Percentiles rank a stretch among this genome's conserved stretches.
phyloP scores from a whole-genome alignment of 2,113 vertebrate species.

The Syrmaticus mikado region DNA sequence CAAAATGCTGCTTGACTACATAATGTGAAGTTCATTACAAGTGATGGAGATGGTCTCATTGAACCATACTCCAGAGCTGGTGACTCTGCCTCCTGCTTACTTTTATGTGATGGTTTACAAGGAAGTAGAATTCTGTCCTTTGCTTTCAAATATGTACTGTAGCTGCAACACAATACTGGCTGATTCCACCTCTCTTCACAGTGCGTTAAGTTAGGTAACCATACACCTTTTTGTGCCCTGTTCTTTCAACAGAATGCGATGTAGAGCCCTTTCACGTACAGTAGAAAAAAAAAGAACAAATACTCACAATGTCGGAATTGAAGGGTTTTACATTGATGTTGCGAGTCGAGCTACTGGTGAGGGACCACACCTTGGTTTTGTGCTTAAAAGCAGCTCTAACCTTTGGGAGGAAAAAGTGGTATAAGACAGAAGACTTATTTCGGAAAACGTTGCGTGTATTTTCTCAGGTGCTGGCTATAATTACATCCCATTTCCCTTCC shows the following conservation, averaged over 20 bases:
- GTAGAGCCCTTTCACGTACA: not conserved
- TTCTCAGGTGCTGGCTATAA: not conserved
- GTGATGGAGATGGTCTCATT: accelerated
- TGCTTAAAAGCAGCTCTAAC: constrained; percentile 98
- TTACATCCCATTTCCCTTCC: not conserved
- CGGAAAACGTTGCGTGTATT: not conserved
- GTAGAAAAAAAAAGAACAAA: accelerated
- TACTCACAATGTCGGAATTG: constrained; percentile 94
- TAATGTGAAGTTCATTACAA: not conserved
- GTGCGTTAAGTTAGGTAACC: not conserved
- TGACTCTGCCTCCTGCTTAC: not conserved
- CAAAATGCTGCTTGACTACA: not conserved
- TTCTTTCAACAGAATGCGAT: not conserved
- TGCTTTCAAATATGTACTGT: not conserved
- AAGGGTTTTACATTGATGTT: constrained; percentile 90
- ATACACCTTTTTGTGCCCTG: not conserved
- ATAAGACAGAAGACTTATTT: not conserved
- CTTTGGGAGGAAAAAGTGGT: constrained; percentile 65
- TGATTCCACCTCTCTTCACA: not conserved
- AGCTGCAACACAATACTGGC: not conserved
- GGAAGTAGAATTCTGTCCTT: not conserved
- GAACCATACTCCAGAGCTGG: not conserved
- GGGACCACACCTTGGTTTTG: constrained; percentile 98
- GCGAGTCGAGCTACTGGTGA: constrained; percentile 91
- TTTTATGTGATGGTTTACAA: not conserved